phyloP scores from a whole-genome alignment of 2,797 vertebrate species.

The Malacoraja senta region DNA sequence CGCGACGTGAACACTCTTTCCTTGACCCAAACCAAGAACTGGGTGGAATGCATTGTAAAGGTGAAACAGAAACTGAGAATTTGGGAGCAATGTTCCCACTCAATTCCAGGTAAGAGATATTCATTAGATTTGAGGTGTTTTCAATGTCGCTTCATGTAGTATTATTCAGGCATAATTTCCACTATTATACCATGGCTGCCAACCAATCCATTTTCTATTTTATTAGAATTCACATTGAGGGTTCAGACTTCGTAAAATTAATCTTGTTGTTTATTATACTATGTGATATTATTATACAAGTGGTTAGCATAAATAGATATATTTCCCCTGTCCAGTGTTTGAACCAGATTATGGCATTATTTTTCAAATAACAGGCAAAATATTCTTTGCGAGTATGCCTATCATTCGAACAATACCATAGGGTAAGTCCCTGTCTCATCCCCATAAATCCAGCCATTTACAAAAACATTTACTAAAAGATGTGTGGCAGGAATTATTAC shows the following conservation, averaged over 20 bases:
- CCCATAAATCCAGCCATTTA: background rate
- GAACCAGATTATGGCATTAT: background rate
- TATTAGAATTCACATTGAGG: background rate
- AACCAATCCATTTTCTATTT: background rate
- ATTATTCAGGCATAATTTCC: background rate
- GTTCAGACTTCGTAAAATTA: background rate
- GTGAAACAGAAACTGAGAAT: too few species aligned
- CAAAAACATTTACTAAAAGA: slow-evolving; percentile 23
- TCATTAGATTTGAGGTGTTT: too few species aligned
- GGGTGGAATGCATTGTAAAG: too few species aligned
- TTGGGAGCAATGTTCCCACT: too few species aligned
- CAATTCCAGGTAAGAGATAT: too few species aligned
- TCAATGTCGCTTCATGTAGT: too few species aligned
- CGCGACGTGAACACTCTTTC: too few species aligned
- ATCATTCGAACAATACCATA: background rate
- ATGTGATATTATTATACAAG: background rate
- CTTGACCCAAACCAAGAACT: too few species aligned
- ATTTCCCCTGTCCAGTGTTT: background rate
- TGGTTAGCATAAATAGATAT: background rate
- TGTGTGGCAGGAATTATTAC: background rate
- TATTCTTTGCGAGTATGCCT: background rate
- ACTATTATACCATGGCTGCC: background rate
- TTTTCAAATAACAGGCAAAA: background rate
- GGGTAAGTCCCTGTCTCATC: background rate
- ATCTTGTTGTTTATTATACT: background rate